phyloP scores from a whole-genome alignment of 2,888 invertebrate genomes.

The Tenthredo livida region DNA sequence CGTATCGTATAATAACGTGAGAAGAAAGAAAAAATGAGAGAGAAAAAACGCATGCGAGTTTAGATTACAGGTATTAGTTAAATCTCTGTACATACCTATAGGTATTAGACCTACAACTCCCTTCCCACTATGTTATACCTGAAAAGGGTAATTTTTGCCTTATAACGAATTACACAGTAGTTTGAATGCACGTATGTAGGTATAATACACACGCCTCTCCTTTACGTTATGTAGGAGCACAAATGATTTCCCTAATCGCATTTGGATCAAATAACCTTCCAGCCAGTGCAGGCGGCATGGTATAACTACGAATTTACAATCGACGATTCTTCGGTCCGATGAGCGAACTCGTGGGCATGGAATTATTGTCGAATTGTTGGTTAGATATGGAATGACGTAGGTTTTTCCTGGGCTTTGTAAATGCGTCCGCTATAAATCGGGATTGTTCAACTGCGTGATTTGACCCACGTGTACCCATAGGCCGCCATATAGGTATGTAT shows the following conservation, averaged over 20 bases:
- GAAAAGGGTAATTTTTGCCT: slow-evolving; percentile 12
- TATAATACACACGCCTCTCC: too few relatives aligned
- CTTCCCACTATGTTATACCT: background rate
- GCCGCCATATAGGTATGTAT: background rate
- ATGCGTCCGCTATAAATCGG: background rate
- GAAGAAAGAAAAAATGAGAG: too few relatives aligned
- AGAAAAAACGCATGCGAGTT: background rate
- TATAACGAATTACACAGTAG: slow-evolving; percentile 14
- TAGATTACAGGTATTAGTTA: slow-evolving; percentile 16
- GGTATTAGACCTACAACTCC: background rate
- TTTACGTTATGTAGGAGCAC: background rate
- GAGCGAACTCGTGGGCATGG: slow-evolving; percentile 27
- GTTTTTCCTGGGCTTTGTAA: slow-evolving; percentile 2
- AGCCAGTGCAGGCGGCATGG: slow-evolving; percentile 1
- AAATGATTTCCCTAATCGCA: slow-evolving; percentile 17
- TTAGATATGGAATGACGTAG: background rate
- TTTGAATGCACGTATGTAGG: background rate
- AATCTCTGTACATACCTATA: too few relatives aligned
- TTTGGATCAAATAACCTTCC: slow-evolving; percentile 37
- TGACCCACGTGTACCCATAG: background rate
- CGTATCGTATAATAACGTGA: background rate
- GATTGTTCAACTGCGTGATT: slow-evolving; percentile 38
- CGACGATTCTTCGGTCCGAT: slow-evolving; percentile 45
- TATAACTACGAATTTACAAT: slow-evolving; percentile 23
- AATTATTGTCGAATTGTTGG: slow-evolving; percentile 26